Percentiles rank a stretch among this genome's conserved stretches.
phyloP scores from a whole-genome alignment of 2,113 vertebrate genomes.

The Oxyura jamaicensis region DNA sequence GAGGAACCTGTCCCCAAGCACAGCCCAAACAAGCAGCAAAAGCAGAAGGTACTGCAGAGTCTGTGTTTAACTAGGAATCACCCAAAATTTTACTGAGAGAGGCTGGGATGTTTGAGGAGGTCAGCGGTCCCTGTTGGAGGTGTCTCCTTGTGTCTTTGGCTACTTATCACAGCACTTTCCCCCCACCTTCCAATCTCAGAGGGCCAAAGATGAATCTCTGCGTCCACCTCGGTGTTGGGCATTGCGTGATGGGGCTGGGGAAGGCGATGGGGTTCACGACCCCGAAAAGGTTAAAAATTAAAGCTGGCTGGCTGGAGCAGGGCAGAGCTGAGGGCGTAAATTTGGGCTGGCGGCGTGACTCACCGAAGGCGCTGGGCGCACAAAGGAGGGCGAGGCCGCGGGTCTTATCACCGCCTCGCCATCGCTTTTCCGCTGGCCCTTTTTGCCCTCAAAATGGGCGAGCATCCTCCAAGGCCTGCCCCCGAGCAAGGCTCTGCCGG shows the following conservation, averaged over 20 bases:
- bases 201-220: background rate
- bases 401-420: background rate
- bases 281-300: background rate
- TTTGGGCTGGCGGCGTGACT: slow-evolving; percentile 12
- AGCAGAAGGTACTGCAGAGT: background rate
- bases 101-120: background rate
- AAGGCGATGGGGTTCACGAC: accelerated
- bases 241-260: too few relatives aligned
- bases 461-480: background rate
- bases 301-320: accelerated
- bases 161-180: background rate
- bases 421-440: background rate
- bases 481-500: accelerated
- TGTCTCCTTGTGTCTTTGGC: background rate
- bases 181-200: background rate
- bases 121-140: background rate
- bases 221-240: accelerated
- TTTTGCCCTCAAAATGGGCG: background rate
- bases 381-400: slow-evolving; percentile 45
- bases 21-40: background rate
- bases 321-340: background rate
- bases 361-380: background rate
- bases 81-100: background rate
- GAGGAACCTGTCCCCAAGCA: background rate
- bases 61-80: background rate